phyloP scores from a whole-genome alignment of 35 echinoderm and acorn worm species.

The Chiridota heheva region DNA sequence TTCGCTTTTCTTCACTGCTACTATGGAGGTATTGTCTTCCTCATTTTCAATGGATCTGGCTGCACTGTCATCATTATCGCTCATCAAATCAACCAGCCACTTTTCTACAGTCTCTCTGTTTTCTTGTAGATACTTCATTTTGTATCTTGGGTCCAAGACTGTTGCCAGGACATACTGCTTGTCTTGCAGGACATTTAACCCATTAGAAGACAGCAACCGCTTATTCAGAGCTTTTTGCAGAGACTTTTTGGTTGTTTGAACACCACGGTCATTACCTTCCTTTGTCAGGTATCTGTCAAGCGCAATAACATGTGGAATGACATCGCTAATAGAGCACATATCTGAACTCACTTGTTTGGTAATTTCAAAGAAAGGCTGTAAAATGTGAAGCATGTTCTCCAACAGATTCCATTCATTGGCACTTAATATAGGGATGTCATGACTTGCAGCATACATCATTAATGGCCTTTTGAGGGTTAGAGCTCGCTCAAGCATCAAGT shows the following conservation, averaged over 20 bases:
- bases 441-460: constrained; percentile 5
- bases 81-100: no score
- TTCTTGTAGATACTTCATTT: no score
- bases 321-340: background rate
- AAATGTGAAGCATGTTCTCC: constrained; percentile 21
- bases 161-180: background rate
- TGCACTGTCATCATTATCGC: no score
- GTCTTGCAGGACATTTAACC: background rate
- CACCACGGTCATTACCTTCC: background rate
- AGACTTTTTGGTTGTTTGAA: background rate
- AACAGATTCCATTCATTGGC: constrained; percentile 19
- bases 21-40: no score
- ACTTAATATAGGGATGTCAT: constrained; percentile 3
- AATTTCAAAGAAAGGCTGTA: constrained; percentile 20
- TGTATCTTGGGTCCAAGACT: background rate
- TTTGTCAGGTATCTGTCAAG: background rate
- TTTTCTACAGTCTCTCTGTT: no score
- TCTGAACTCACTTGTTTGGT: constrained; percentile 16
- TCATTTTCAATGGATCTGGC: no score
- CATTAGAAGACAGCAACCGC: background rate
- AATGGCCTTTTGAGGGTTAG: background rate
- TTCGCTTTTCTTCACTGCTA: no score
- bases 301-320: constrained; percentile 1
- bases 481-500: constrained; percentile 12
- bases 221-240: background rate